These are phyloP conservation scores for Condylura cristata DNA, from an alignment of 2,113 vertebrate genomes.

Conservation along the genomic window DNA sequence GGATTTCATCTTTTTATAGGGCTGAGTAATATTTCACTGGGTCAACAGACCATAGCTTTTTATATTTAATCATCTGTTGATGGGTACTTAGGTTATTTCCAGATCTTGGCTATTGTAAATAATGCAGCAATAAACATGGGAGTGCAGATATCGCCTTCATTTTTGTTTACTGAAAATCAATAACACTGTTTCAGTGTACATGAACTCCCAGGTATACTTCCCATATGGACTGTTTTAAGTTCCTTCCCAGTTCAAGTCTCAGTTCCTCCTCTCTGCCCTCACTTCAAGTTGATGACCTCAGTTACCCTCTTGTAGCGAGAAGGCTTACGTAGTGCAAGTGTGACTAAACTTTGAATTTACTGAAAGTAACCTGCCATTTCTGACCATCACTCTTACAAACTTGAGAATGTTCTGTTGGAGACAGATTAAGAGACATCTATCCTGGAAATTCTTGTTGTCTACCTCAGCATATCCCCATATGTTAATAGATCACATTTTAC, in stretches of 20 bases:
- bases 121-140: neutral
- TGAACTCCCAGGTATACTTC: neutral
- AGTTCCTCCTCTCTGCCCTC: constrained; percentile 3
- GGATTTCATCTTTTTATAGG: too few species aligned
- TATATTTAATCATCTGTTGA: too few species aligned
- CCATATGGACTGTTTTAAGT: neutral
- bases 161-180: neutral
- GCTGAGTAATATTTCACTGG: too few species aligned
- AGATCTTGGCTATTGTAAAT: too few species aligned
- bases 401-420: neutral
- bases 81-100: too few species aligned
- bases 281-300: neutral
- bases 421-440: neutral
- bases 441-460: neutral
- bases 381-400: neutral
- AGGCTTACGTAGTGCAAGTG: rapidly evolving
- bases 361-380: neutral
- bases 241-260: neutral
- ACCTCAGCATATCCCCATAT: neutral
- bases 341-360: neutral
- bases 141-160: neutral
- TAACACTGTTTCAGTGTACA: neutral
- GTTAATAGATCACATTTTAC: neutral
- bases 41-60: too few species aligned
- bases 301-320: neutral